These are phyloP conservation scores for Limnothrissa miodon DNA, from an alignment of 2,113 vertebrate genomes.

Conservation along the genomic window DNA sequence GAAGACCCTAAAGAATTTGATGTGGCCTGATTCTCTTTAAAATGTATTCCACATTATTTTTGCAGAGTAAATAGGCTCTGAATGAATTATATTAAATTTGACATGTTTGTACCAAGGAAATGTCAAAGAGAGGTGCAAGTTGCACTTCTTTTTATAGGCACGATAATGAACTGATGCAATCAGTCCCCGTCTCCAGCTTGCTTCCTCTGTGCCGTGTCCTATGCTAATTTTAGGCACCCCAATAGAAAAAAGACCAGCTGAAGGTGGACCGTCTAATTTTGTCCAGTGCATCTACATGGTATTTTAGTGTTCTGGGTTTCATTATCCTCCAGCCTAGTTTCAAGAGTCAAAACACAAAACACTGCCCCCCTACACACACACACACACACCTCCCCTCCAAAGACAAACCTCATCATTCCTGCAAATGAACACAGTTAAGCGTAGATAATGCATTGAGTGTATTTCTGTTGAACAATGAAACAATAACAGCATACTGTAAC, in stretches of 20 bases:
- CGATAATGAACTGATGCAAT: constrained; percentile 12
- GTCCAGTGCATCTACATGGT: neutral
- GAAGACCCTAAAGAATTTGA: neutral
- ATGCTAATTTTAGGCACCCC: neutral
- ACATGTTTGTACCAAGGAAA: neutral
- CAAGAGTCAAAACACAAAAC: neutral
- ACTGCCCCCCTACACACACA: too few relatives aligned
- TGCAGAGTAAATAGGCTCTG: neutral
- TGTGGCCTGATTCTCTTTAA: too few relatives aligned
- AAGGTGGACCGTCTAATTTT: constrained; percentile 10
- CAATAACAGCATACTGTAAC: neutral
- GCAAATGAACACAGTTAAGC: neutral
- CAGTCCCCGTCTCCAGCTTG: neutral
- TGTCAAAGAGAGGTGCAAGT: neutral
- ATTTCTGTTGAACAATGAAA: neutral
- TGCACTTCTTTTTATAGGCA: neutral
- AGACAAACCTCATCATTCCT: neutral
- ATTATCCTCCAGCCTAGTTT: neutral
- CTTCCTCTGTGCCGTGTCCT: constrained; percentile 5
- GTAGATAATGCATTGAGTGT: neutral
- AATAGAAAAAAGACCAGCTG: neutral
- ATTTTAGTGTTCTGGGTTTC: neutral
- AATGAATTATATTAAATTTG: too few relatives aligned
- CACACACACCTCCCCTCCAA: too few relatives aligned
- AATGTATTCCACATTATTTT: too few relatives aligned